A percentile compares a stretch with the other conserved stretches of the same genome.
Conservation (phyloP, 1,140 invertebrate genomes). For the Conus ventricosus region DNA sequence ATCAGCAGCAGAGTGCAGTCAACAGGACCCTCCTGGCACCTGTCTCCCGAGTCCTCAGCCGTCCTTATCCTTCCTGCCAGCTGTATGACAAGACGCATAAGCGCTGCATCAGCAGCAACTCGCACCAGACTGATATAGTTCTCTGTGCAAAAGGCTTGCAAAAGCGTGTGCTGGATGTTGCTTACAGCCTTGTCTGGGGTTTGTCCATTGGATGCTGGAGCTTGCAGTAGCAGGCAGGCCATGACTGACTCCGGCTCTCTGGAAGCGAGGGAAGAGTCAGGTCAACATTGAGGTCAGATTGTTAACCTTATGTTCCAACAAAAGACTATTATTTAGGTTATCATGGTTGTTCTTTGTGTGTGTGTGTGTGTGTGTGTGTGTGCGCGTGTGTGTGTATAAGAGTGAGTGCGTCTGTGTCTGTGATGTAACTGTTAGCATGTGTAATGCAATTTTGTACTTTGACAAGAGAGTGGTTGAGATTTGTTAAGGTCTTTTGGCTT, state of each 20-base stretch:
- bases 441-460: too few species aligned
- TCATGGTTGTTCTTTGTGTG: not conserved
- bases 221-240: conserved; percentile 13
- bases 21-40: not conserved
- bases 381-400: not conserved
- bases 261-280: not conserved
- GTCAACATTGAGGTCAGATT: too few species aligned
- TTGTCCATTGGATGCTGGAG: not conserved
- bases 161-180: conserved; percentile 23
- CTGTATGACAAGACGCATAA: not conserved
- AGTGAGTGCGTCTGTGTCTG: not conserved
- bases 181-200: not conserved
- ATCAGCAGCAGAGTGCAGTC: conserved; percentile 5
- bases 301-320: too few species aligned
- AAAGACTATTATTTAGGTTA: not conserved
- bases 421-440: not conserved
- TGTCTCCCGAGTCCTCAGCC: not conserved
- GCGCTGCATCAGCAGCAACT: not conserved
- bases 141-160: conserved; percentile 16
- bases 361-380: not conserved
- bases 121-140: not conserved
- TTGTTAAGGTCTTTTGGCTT: too few species aligned
- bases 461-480: too few species aligned
- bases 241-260: conserved; percentile 13
- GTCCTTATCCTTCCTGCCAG: not conserved